Evolutionary conservation across 2,888 invertebrate species (phyloP).

Genomic region (Drosophila phalerata): DNA sequence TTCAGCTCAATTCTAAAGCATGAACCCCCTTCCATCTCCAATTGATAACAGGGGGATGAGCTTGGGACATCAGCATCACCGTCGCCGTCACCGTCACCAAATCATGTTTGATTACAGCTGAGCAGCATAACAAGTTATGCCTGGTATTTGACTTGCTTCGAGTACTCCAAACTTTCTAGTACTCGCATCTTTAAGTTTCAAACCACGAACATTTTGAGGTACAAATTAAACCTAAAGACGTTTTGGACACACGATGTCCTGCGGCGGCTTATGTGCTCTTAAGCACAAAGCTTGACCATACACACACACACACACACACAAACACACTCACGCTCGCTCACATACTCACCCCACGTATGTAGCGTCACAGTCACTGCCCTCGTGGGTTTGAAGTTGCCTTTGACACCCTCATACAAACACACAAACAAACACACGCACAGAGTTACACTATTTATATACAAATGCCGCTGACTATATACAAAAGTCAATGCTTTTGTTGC

Average conservation of each 20-base stretch:
- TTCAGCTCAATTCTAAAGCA: constrained; percentile 37
- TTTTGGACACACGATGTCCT: constrained; percentile 66
- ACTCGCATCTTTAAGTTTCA: constrained; percentile 61
- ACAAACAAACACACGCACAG: constrained; percentile 28
- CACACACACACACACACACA: constrained; percentile 29
- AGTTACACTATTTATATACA: constrained; percentile 75
- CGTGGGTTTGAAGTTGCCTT: constrained; percentile 56
- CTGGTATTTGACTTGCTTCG: constrained; percentile 27
- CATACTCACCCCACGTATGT: constrained; percentile 13
- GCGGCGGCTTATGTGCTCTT: constrained; percentile 80
- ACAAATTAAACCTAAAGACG: constrained; percentile 71
- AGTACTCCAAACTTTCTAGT: constrained; percentile 30
- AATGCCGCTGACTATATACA: constrained; percentile 78
- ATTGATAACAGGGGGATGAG: constrained; percentile 36
- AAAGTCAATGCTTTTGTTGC: constrained; percentile 77
- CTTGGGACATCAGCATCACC: not conserved
- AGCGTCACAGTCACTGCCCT: constrained; percentile 20
- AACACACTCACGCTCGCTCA: constrained; percentile 12
- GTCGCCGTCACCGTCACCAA: constrained; percentile 43
- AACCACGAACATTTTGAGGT: constrained; percentile 42
- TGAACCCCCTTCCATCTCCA: constrained; percentile 7
- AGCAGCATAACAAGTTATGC: constrained; percentile 72
- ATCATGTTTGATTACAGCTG: constrained; percentile 80
- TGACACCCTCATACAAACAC: constrained; percentile 54
- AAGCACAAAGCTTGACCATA: constrained; percentile 77